Evolutionary conservation across 2,797 vertebrate genomes (phyloP), one percentile per base, ranked within the genome.

Genomic region (Denticeps clupeoides): DNA sequence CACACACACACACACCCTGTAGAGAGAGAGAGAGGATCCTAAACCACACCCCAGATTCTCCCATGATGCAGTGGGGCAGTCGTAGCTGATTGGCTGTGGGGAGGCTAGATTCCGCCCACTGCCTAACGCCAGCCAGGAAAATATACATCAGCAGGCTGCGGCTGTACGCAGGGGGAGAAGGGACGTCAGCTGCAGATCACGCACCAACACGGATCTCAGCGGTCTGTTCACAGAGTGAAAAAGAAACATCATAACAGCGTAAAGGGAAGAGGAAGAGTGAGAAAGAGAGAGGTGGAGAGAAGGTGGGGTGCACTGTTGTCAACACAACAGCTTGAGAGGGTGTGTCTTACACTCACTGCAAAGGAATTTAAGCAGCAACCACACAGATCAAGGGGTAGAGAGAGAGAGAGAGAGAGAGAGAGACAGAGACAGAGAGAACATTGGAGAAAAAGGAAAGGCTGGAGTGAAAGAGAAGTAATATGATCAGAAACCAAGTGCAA

Each of bases 271-370:
- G 4, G 11, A 16, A 23, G 22, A 12, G 32, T 18, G 7, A 42
- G 8, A 44, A 44, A 6, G 3, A 10, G 7, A 38, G 9, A 38
- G 13, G 15, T 8, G 19, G 23, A 10, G 15, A 6, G 11, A 10
- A 24, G 1, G 15, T 11, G 33, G 33, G 11, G 32, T 25, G 31
- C n/a, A 22, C 5, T n/a, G n/a, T n/a, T n/a, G n/a, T 40, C 33
- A 41, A 25, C 33, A 12, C 31, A 33, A n/a, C 25, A 60, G 45
- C 57, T 53, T 63, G 65, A 68, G 47, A 64, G 52, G 81, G 80
- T 68, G 80, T 78, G 80, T 60, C 77, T 45, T 47, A 28, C 27
- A 79, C 50, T 86, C 81, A 84, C 60, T 68, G 59, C 79, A 77
- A 27, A 76, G 80, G 83, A 84, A 86, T 86, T 71, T 66, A 58